Percentiles rank a stretch among this genome's conserved stretches.
These are phyloP conservation scores for Drosophila mercatorum DNA, from an alignment of 2,888 invertebrate species.

Conservation along the genomic window DNA sequence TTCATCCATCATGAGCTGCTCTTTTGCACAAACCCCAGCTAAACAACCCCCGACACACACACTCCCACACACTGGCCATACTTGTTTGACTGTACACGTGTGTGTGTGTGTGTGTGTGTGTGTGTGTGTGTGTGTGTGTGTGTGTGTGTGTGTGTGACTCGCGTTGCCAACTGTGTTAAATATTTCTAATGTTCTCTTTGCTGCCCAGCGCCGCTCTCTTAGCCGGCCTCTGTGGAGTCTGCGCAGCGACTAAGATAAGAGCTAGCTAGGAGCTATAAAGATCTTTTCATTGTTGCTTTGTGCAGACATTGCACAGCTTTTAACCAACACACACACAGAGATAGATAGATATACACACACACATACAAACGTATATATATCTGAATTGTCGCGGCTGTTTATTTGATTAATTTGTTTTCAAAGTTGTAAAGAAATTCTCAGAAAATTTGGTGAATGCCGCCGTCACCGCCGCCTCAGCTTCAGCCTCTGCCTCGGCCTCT, in stretches of 20 bases:
- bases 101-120: background rate
- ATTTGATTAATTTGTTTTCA: slow-evolving; percentile 75
- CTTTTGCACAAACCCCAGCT: slow-evolving; percentile 27
- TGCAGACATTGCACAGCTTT: slow-evolving; percentile 60
- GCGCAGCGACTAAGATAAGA: slow-evolving; percentile 47
- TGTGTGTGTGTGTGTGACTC: background rate
- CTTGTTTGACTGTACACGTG: background rate
- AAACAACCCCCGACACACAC: slow-evolving; percentile 40
- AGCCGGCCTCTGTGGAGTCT: slow-evolving; percentile 38
- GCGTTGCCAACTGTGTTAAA: slow-evolving; percentile 48
- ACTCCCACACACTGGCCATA: background rate
- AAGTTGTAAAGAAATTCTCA: slow-evolving; percentile 67
- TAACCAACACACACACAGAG: slow-evolving; percentile 36
- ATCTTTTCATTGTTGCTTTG: slow-evolving; percentile 30
- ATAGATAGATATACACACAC: slow-evolving; percentile 6
- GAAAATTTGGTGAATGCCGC: slow-evolving; percentile 65
- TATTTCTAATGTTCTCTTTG: slow-evolving; percentile 24
- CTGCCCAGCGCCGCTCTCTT: slow-evolving; percentile 13
- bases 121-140: background rate
- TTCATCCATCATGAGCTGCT: slow-evolving; percentile 34
- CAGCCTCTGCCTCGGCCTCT: background rate
- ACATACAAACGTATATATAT: background rate
- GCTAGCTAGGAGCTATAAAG: slow-evolving; percentile 12
- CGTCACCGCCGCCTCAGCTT: background rate
- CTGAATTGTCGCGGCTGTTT: slow-evolving; percentile 67